Conservation (phyloP, 2,797 vertebrate species). For the Sparus aurata region DNA sequence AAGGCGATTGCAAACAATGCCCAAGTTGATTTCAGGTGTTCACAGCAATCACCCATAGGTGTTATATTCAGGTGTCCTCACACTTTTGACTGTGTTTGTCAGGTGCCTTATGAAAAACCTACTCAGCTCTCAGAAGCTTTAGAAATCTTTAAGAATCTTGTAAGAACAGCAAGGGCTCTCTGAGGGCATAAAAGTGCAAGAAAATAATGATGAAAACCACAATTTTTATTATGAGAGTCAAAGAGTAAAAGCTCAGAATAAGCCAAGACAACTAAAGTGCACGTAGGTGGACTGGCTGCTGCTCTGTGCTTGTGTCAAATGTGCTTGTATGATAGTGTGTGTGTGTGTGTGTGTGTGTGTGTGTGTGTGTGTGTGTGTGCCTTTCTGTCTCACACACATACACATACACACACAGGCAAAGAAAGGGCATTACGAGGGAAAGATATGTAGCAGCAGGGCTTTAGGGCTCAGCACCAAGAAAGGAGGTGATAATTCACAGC, state of each 20-base stretch:
- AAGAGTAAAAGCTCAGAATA: constrained; percentile 13
- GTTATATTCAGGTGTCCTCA: not conserved
- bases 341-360: not conserved
- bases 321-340: not conserved
- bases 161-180: not conserved
- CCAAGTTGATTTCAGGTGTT: not conserved
- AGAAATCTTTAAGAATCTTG: constrained; percentile 18
- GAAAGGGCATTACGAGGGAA: constrained; percentile 25
- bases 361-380: not conserved
- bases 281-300: constrained; percentile 7
- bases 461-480: constrained; percentile 41
- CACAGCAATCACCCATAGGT: not conserved
- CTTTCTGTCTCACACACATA: not conserved
- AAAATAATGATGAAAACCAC: constrained; percentile 13
- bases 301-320: not conserved
- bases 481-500: constrained; percentile 65
- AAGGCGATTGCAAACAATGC: not conserved
- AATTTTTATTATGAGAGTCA: not conserved
- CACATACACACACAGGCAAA: not conserved
- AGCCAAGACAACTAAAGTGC: constrained; percentile 20
- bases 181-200: not conserved
- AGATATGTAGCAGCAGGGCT: constrained; percentile 60
- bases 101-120: constrained; percentile 2
- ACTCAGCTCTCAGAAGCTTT: not conserved
- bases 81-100: not conserved